Base-by-base conservation (phyloP, 2,113 vertebrate species). In the Colistium nudipinnis region DNA sequence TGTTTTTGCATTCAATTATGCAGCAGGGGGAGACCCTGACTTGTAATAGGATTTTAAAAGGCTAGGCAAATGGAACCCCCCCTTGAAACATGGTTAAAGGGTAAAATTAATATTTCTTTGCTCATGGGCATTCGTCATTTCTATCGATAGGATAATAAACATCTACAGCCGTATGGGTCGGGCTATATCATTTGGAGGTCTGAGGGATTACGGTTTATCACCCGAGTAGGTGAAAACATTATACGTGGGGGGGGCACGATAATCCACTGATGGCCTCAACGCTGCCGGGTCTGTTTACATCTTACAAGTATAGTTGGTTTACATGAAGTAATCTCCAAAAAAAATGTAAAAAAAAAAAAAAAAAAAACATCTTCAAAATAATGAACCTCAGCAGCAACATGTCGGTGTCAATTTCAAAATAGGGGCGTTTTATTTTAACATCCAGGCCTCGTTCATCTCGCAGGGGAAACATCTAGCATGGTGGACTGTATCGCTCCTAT, bases 191-290 rank as follows among this genome's bases (percentile, higher is more conserved):
- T 31, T 31, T 31, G 30, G 30, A 7, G 68, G 65, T 67, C 24
- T 55, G 56, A 43, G 38, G 64, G 70, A 73, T 80, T 63, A 60
- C 14, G 38, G 8, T 27, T 68, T 33, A 74, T 80, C 4, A 78
- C 47, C 52, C 7, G 41, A 49, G 71, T 44, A 63, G 57, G 53
- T 69, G 55, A 51, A 70, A 65, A 62, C 52, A 13, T 16, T 39
- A 5, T 39, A 16, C 38, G n/a, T n/a, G n/a, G 54, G 41, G 33
- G 19, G 45, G 54, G 39, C 38, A 1, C 22, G 13, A 11, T 76
- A 67, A 80, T 80, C 70, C 39, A 7, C 5, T 17, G 25, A 31
- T 48, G 64, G 43, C 39, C 33, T 62, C 52, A 48, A 8, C 2
- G 3, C 39, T 45, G 13, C 38, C 31, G 33, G 22, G 39, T 54